Evolutionary conservation across 2,797 vertebrate genomes (phyloP).

Genomic region (Chiloscyllium punctatum): DNA sequence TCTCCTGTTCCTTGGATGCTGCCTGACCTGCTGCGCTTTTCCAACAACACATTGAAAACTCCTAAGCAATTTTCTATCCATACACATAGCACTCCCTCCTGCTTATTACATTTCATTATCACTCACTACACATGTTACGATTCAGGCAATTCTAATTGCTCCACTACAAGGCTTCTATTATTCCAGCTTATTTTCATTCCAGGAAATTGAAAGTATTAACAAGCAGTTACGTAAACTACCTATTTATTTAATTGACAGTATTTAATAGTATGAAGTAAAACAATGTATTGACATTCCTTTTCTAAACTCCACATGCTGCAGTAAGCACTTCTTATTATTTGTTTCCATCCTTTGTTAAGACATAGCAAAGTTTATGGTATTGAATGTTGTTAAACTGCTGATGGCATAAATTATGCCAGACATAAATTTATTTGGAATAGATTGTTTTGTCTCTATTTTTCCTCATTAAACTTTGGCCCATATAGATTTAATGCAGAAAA

Average conservation of each 20-base stretch:
- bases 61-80: background rate
- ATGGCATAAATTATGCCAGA: background rate
- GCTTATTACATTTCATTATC: background rate
- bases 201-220: background rate
- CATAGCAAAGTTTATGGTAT: background rate
- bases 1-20: no score
- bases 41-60: background rate
- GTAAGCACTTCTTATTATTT: background rate
- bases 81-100: background rate
- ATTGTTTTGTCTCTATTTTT: conserved; percentile 6
- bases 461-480: background rate
- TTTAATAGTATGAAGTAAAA: background rate
- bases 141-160: background rate
- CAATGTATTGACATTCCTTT: background rate
- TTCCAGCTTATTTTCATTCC: background rate
- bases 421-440: background rate
- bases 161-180: background rate
- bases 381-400: background rate
- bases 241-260: background rate
- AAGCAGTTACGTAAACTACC: background rate
- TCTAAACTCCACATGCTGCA: background rate
- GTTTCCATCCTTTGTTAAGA: background rate
- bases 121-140: background rate
- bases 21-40: no score
- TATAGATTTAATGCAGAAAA: background rate